phyloP scores from a whole-genome alignment of 2,113 vertebrate genomes.

The Collichthys lucidus region DNA sequence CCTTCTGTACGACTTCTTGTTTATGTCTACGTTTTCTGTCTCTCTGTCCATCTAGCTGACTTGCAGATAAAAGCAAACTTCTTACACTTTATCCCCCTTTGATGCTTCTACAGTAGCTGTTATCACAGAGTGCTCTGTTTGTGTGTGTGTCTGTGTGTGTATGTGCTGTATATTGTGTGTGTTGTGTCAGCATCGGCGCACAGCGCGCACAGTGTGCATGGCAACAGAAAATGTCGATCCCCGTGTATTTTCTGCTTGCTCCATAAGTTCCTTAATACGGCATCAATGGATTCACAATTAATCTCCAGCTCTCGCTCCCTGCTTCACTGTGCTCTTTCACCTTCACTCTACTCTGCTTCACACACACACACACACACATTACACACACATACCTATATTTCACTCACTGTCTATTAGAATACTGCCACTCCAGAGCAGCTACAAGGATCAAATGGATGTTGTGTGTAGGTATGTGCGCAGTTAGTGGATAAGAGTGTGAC shows the following conservation, averaged over 20 bases:
- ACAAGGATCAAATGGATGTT: constrained; percentile 1
- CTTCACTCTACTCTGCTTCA: constrained; percentile 22
- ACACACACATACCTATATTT: constrained; percentile 19
- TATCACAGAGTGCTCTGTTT: constrained; percentile 16
- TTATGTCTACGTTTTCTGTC: constrained; percentile 38
- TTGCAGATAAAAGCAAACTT: constrained; percentile 69
- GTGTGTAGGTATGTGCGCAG: constrained; percentile 17
- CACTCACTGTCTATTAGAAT: constrained; percentile 13
- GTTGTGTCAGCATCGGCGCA: constrained; percentile 62
- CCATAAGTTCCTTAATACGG: constrained; percentile 67
- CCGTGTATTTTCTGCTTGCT: constrained; percentile 72
- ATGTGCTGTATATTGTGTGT: background rate
- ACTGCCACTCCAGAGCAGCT: constrained; percentile 7
- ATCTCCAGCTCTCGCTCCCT: constrained; percentile 54
- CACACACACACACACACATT: background rate
- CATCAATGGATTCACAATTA: constrained; percentile 75
- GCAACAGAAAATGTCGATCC: constrained; percentile 66
- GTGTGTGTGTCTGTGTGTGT: constrained; percentile 16
- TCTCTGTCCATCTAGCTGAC: constrained; percentile 56
- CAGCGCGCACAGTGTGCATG: constrained; percentile 32
- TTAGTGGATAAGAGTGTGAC: constrained; percentile 7
- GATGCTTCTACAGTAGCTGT: constrained; percentile 53
- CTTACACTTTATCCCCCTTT: constrained; percentile 58
- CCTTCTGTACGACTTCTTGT: constrained; percentile 32
- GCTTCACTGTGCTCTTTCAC: constrained; percentile 49